These are phyloP conservation scores for Solenopsis invicta DNA, from an alignment of 1,140 invertebrate species.

Conservation along the genomic window DNA sequence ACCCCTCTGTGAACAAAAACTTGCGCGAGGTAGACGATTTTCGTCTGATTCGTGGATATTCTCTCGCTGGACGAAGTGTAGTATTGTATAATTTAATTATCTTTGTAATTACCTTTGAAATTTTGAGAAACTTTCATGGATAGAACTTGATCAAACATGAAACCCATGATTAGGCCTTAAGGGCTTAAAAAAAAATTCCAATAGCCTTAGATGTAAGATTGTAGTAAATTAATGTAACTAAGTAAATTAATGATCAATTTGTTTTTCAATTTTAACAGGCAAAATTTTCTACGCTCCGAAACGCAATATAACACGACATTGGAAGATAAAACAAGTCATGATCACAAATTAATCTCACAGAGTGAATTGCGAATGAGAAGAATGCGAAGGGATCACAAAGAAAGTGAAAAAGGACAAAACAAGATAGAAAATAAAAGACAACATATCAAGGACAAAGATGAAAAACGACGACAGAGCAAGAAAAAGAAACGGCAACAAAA, in stretches of 20 bases:
- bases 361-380: conserved; percentile 73
- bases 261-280: neutral
- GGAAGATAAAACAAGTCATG: conserved; percentile 1
- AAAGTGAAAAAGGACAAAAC: conserved; percentile 81
- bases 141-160: no score
- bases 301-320: conserved; percentile 65
- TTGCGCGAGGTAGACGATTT: no score
- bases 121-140: no score
- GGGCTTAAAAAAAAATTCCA: no score
- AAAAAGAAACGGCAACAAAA: conserved; percentile 77
- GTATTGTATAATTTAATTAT: no score
- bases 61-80: no score
- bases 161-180: no score
- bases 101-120: no score
- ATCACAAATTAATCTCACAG: conserved; percentile 61
- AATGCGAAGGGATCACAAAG: conserved; percentile 80
- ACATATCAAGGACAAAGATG: neutral
- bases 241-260: neutral
- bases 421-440: conserved; percentile 72
- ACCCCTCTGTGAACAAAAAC: no score
- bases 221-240: no score
- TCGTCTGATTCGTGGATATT: no score
- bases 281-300: neutral
- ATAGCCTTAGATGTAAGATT: neutral
- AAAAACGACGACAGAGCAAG: neutral